Percentiles rank a stretch among this genome's conserved stretches.
Evolutionary conservation across 2,797 vertebrate species (phyloP).

Genomic region (Pseudocheirus occidentalis): DNA sequence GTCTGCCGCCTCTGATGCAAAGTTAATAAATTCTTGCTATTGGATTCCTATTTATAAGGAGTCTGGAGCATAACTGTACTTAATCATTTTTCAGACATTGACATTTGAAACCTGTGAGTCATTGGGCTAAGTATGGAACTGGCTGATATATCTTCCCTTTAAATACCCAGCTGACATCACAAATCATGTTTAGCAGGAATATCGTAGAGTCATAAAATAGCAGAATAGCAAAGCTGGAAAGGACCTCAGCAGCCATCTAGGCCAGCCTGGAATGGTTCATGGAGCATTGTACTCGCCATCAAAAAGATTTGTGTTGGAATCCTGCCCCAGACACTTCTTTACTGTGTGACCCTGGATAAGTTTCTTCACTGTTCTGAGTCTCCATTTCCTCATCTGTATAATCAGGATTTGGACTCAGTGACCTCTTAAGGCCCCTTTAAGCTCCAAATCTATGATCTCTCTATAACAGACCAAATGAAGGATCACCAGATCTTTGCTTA

Average conservation of each 20-base stretch:
- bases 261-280: not conserved
- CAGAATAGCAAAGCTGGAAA: not conserved
- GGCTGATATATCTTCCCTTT: slow-evolving; percentile 71
- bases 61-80: slow-evolving; percentile 81
- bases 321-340: not conserved
- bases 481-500: not conserved
- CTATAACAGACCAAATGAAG: not conserved
- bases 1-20: slow-evolving; percentile 69
- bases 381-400: not conserved
- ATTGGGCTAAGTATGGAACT: slow-evolving; percentile 80
- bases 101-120: slow-evolving; percentile 83
- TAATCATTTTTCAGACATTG: slow-evolving; percentile 79
- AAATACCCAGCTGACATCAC: slow-evolving; percentile 74
- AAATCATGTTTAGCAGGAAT: slow-evolving; percentile 36
- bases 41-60: slow-evolving; percentile 84
- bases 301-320: not conserved
- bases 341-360: not conserved
- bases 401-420: not conserved
- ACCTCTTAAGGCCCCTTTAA: not conserved
- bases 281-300: not conserved
- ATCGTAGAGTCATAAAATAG: not conserved
- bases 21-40: slow-evolving; percentile 72
- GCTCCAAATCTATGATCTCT: not conserved
- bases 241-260: not conserved
- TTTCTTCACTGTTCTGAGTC: not conserved